phyloP scores from a whole-genome alignment of 2,113 vertebrate species.

The Enhydra lutris region DNA sequence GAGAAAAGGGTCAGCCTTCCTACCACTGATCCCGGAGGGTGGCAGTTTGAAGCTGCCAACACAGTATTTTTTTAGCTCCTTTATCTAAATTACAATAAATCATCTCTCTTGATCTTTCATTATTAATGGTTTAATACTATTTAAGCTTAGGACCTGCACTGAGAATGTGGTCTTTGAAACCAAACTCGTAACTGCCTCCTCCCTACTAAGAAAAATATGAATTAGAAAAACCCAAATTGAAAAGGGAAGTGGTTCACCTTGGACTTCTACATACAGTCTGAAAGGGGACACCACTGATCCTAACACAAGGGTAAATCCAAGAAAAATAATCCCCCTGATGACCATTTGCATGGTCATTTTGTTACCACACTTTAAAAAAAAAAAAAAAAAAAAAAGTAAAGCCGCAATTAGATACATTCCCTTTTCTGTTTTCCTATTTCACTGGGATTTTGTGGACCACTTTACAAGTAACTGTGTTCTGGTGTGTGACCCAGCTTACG shows the following conservation, averaged over 20 bases:
- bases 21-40: too few relatives aligned
- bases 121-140: too few relatives aligned
- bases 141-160: neutral
- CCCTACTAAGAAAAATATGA: neutral
- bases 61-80: neutral
- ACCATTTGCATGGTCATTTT: neutral
- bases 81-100: neutral
- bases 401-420: neutral
- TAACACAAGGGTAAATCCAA: neutral
- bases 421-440: neutral
- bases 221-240: neutral
- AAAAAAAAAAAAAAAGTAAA: neutral
- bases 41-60: neutral
- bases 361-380: neutral
- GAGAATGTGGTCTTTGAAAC: neutral
- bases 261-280: neutral
- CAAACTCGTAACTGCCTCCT: neutral
- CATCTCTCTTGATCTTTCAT: neutral
- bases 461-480: neutral
- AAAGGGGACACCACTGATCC: neutral
- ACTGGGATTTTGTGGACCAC: neutral
- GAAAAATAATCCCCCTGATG: neutral
- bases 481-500: too few relatives aligned
- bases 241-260: neutral
- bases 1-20: neutral